phyloP scores from a whole-genome alignment of 23 tunicate genomes.

The Aplidium turbinatum region DNA sequence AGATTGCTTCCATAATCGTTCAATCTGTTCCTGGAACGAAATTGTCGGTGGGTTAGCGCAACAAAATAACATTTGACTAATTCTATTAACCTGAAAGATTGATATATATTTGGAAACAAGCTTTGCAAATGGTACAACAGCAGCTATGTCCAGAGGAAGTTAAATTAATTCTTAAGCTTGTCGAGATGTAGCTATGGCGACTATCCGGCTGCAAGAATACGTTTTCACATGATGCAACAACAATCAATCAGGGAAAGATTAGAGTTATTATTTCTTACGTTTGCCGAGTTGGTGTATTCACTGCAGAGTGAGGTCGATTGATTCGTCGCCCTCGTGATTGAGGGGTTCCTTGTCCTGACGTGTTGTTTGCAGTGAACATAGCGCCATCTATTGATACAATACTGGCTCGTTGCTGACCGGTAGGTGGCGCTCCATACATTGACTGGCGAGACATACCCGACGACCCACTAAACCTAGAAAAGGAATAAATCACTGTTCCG shows the following conservation, averaged over 20 bases:
- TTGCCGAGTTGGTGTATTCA: conserved; percentile 31
- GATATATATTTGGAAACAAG: background rate
- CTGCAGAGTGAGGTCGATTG: conserved; percentile 58
- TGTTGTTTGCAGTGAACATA: conserved; percentile 30
- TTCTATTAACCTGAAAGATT: no score
- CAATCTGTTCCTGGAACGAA: background rate
- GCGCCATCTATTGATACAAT: conserved; percentile 93
- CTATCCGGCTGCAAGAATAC: no score
- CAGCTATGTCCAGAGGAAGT: background rate
- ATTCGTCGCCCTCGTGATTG: conserved; percentile 33
- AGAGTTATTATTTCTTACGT: no score
- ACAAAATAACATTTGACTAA: no score
- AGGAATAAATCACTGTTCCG: no score
- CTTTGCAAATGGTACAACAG: background rate
- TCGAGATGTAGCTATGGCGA: no score
- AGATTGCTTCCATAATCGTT: conserved; percentile 41
- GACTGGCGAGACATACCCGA: no score
- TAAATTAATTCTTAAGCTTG: background rate
- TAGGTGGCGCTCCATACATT: conserved; percentile 28
- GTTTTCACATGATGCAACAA: no score
- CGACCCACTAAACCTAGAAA: no score
- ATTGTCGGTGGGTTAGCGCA: background rate
- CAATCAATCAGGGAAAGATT: no score
- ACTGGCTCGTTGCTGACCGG: conserved; percentile 47
- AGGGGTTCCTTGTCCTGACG: background rate